Evolutionary conservation across 2,113 vertebrate genomes (phyloP), one percentile per base, ranked within the genome.

Genomic region (Uropsilus gracilis): DNA sequence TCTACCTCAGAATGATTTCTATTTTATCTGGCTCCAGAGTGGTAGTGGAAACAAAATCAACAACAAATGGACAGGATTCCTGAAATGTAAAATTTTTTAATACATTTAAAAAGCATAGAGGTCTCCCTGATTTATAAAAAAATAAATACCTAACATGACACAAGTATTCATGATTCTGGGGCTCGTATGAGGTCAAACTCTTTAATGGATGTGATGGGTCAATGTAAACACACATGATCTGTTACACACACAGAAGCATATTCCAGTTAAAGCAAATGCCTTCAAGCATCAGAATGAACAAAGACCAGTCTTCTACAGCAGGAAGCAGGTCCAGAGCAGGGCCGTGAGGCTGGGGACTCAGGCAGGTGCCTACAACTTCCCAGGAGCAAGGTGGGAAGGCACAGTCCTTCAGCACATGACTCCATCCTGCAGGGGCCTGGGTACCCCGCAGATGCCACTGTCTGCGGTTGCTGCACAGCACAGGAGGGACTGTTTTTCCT

Each of bases 81-180:
- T 64, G 89, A 95, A 97, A 80, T 88, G 95, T 81, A 89, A 84
- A 83, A 53, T 59, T 30, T 96, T 96, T 97, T 96, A 94, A 95
- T 96, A 91, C 77, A 87, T 87, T 97, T 55, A 90, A 95, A 96
- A 96, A 97, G 91, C 91, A 93, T 76, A 91, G 80, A 93, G 34
- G 11, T 96, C 84, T 86, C 32, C 55, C 92, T 95, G 44, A 81
- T 86, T 97, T 88, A 93, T 95, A 94, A 96, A 97, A 96, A 97
- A 97, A 97, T 89, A 96, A 95, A 97, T 81, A 97, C 59, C 50
- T 90, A 95, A 94, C 82, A 90, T 78, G 93, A 86, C 91, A 89
- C 42, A 85, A 87, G 90, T 91, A 86, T 95, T 97, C 80, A 93
- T 95, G 93, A 95, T 91, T 76, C 88, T 85, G 84, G 92, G 89